Base-by-base conservation (phyloP, 1,140 invertebrate genomes). In the Luehdorfia chinensis region DNA sequence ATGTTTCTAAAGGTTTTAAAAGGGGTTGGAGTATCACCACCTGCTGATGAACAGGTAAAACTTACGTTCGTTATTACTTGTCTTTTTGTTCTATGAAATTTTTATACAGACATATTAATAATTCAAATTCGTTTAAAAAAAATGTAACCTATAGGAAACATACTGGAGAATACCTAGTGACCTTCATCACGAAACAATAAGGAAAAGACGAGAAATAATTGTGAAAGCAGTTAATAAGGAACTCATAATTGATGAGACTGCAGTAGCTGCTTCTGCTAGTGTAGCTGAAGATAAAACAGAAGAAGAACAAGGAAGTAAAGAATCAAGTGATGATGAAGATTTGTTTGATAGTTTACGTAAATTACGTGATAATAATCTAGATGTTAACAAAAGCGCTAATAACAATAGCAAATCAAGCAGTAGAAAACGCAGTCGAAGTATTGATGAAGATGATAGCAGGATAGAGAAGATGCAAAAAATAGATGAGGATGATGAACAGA, bases 91-190 rank as follows among this genome's bases (percentile, higher is more conserved):
- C n/a, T n/a, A n/a, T n/a, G n/a, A n/a, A n/a, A n/a, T n/a, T n/a
- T n/a, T n/a, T n/a, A n/a, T n/a, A n/a, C n/a, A n/a, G n/a, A n/a
- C n/a, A n/a, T n/a, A n/a, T n/a, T n/a, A n/a, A n/a, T 21, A 21
- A 21, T 3, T 21, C 19, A 21, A 21, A 21, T 21, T 6, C 19
- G 2, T 21, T 6, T 21, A 6, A 21, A 21, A 21, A 21, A 21
- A 21, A 3, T 21, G 19, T 21, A 21, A 21, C 19, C 19, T 56
- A 50, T 46, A 89, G 88, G 90, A 92, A 87, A 66, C 65, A 47
- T 91, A 91, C 68, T 92, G 91, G 91, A 80, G 91, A 50, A 91
- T 92, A 60, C 90, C 90, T 3, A 80, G 84, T 21, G 65, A 66
- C 50, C 70, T 91, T 45, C 78, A 84, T 44, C 68, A 74, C 14